A percentile compares a stretch with the other conserved stretches of the same genome.
These are phyloP conservation scores for Stegophylla sp. DNA, from an alignment of 2,888 invertebrate genomes.

Conservation along the genomic window DNA sequence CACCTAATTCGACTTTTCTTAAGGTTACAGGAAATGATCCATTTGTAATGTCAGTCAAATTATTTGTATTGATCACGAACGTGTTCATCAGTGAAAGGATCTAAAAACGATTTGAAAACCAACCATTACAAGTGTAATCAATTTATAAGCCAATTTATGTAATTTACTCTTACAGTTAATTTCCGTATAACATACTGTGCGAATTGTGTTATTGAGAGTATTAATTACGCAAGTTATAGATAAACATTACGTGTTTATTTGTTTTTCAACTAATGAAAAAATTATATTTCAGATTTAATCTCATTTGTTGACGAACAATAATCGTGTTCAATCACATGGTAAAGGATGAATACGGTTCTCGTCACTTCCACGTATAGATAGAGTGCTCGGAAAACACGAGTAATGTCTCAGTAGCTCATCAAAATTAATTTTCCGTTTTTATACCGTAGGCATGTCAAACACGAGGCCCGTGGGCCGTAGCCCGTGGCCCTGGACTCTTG, in stretches of 20 bases:
- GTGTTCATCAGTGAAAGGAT: conserved; percentile 72
- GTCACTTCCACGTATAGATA: conserved; percentile 3
- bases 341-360: neutral
- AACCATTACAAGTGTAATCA: neutral
- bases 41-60: conserved; percentile 75
- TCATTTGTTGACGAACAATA: neutral
- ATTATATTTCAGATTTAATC: neutral
- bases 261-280: conserved; percentile 12
- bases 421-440: no score
- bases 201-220: neutral
- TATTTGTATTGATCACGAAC: conserved; percentile 78
- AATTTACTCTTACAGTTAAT: neutral
- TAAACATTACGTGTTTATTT: conserved; percentile 12
- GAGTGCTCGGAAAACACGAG: neutral
- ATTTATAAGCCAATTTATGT: no score
- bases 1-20: conserved; percentile 76
- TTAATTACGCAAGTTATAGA: conserved; percentile 18
- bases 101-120: conserved; percentile 64
- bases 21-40: conserved; percentile 75
- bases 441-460: no score
- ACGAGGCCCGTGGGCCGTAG: no score
- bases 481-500: no score
- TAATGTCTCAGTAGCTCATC: no score
- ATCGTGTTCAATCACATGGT: neutral
- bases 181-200: neutral